Conservation (phyloP, 2,797 vertebrate genomes). For the Neopelma chrysocephalum region DNA sequence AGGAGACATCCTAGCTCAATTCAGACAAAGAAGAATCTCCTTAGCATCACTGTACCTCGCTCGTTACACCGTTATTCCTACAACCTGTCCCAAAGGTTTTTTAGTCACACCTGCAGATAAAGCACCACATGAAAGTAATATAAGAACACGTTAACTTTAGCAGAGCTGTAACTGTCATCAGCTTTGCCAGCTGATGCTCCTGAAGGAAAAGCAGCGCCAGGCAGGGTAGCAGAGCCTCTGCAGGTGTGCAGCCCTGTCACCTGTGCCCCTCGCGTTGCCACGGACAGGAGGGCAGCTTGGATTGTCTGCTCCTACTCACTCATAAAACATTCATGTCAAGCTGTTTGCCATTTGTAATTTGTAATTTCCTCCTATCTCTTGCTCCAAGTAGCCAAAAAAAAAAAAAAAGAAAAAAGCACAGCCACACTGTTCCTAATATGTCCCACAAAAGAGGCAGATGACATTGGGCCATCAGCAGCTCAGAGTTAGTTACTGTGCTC, state of each 20-base stretch:
- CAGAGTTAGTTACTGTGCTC: not conserved
- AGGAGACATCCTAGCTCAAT: not conserved
- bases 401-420: not conserved
- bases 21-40: not conserved
- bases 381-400: not conserved
- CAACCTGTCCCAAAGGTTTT: not conserved
- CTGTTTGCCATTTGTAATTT: not conserved
- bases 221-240: not conserved
- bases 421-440: not conserved
- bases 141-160: not conserved
- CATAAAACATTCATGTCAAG: not conserved
- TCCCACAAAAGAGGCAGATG: not conserved
- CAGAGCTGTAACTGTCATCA: not conserved
- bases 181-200: not conserved
- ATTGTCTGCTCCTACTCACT: not conserved
- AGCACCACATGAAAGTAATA: not conserved
- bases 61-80: not conserved
- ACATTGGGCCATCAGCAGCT: not conserved
- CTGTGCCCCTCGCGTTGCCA: not conserved
- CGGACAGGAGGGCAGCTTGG: not conserved
- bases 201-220: fast-evolving
- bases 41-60: not conserved
- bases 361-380: not conserved
- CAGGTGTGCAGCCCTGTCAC: fast-evolving
- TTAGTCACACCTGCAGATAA: not conserved